A percentile compares a stretch with the other conserved stretches of the same genome.
These are phyloP conservation scores for Machimus rusticus DNA, from an alignment of 2,888 invertebrate genomes.

Conservation along the genomic window DNA sequence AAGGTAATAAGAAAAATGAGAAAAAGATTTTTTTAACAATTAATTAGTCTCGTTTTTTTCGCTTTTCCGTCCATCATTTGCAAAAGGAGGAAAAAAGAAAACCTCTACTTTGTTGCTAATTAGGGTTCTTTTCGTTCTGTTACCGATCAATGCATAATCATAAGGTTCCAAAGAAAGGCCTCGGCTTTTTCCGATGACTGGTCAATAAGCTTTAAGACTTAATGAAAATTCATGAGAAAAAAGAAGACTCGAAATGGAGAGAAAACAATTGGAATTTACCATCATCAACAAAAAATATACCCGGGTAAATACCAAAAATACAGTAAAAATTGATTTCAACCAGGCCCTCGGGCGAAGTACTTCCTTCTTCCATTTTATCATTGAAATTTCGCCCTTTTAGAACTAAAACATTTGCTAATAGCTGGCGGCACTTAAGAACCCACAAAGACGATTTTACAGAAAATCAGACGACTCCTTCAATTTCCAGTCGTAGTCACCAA, in stretches of 20 bases:
- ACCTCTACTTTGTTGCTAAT: not conserved
- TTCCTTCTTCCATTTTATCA: not conserved
- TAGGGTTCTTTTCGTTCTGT: not conserved
- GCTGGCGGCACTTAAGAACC: not conserved
- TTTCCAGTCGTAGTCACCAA: not conserved
- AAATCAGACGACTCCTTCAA: not conserved
- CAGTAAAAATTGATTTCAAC: not conserved
- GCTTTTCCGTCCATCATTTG: not conserved
- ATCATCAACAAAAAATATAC: not conserved
- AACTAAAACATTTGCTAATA: not conserved
- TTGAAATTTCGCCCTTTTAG: not conserved
- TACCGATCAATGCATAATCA: not conserved
- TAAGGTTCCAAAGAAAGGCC: not conserved
- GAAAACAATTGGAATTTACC: not conserved
- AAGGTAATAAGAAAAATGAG: not conserved
- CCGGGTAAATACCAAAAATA: not conserved
- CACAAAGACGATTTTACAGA: not conserved
- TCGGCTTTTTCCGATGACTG: not conserved
- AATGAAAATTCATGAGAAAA: conserved; percentile 14
- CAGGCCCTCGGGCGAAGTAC: not conserved
- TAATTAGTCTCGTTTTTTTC: not conserved
- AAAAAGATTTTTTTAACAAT: not conserved
- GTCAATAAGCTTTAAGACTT: not conserved
- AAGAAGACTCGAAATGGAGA: not conserved
- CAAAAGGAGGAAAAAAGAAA: not conserved